Conservation (phyloP, 2,888 invertebrate genomes). For the Nemotelus nigrinus region DNA sequence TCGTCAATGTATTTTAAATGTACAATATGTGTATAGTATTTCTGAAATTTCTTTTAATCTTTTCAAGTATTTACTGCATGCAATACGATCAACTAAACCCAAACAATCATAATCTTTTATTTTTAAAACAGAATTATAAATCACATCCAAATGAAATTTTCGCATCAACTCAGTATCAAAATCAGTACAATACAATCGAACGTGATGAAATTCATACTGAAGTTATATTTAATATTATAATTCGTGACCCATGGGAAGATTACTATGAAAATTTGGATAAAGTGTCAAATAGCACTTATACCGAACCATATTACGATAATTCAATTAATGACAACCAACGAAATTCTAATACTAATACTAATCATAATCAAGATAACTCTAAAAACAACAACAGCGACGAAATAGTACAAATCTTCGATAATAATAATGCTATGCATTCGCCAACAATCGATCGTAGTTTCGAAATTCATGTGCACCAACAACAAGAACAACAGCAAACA, state of each 20-base stretch:
- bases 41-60: no score
- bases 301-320: conserved; percentile 9
- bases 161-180: conserved; percentile 14
- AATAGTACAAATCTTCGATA: neutral
- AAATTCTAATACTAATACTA: conserved; percentile 16
- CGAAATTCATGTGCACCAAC: neutral
- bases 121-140: conserved; percentile 33
- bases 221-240: conserved; percentile 50
- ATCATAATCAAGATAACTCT: neutral
- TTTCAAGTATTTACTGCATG: no score
- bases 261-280: conserved; percentile 69
- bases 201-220: conserved; percentile 26
- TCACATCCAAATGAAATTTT: conserved; percentile 15
- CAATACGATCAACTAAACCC: neutral
- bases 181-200: conserved; percentile 9
- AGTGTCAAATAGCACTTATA: conserved; percentile 16
- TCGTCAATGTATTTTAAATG: no score
- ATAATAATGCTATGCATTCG: neutral
- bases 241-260: conserved; percentile 79
- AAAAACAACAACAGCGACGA: conserved; percentile 4
- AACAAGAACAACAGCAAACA: neutral
- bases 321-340: neutral
- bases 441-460: neutral
- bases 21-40: no score
- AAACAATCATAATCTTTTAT: conserved; percentile 39